Percentiles rank a stretch among this genome's conserved stretches.
Conservation (phyloP, 1,140 invertebrate species). For the Drosophila leontia region DNA sequence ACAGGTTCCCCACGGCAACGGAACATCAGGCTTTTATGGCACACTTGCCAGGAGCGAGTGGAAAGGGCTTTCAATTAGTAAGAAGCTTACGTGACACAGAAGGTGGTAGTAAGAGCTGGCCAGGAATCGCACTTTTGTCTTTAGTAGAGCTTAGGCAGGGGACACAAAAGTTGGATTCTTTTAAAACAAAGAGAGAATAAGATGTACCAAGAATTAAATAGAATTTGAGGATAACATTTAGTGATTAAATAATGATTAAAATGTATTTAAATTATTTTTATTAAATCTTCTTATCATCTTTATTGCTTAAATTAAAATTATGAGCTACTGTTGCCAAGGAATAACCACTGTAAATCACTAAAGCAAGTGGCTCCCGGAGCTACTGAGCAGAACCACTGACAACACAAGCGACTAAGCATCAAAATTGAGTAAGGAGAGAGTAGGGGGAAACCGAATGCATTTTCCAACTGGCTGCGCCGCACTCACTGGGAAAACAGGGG, state of each 20-base stretch:
- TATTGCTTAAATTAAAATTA: background rate
- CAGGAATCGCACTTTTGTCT: background rate
- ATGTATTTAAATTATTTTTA: background rate
- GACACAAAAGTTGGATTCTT: too few species aligned
- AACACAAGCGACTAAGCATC: constrained; percentile 44
- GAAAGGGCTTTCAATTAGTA: constrained; percentile 4
- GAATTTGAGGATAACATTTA: background rate
- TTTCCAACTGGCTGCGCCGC: constrained; percentile 37
- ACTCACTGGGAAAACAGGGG: constrained; percentile 4
- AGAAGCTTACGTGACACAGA: constrained; percentile 5
- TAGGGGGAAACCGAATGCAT: constrained; percentile 21
- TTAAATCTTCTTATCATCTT: background rate
- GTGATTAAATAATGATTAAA: background rate
- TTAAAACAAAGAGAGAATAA: background rate
- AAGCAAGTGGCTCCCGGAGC: constrained; percentile 9
- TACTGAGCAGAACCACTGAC: constrained; percentile 20
- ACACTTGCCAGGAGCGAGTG: background rate
- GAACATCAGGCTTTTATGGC: constrained; percentile 14
- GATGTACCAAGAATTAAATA: background rate
- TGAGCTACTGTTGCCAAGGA: background rate
- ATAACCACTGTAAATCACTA: background rate
- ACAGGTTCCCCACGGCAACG: background rate
- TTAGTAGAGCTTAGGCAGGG: background rate
- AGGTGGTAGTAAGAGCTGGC: background rate
- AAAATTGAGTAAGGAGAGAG: constrained; percentile 17